Conservation (phyloP, 2,797 vertebrate species). For the Hephaestus fuliginosus region DNA sequence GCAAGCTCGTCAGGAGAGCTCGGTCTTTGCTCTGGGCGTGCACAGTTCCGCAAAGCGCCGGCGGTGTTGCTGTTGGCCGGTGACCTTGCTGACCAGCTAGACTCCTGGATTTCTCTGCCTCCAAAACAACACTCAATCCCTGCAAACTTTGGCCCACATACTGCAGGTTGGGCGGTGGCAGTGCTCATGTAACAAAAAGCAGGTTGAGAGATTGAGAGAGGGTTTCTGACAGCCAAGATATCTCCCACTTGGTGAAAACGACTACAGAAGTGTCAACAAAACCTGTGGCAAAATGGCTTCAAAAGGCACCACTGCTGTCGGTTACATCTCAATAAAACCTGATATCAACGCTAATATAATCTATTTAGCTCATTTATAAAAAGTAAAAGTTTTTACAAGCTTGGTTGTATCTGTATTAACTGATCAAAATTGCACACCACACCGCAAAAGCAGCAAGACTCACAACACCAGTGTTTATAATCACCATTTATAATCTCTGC, state of each 20-base stretch:
- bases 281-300: background rate
- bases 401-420: constrained; percentile 1
- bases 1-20: constrained; percentile 30
- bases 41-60: constrained; percentile 26
- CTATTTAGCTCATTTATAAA: background rate
- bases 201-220: background rate
- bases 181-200: constrained; percentile 15
- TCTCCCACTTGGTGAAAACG: constrained; percentile 4
- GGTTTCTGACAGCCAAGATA: background rate
- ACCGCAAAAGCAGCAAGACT: background rate
- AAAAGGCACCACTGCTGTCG: constrained; percentile 3
- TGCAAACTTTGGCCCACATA: constrained; percentile 26
- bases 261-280: background rate
- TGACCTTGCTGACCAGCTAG: constrained; percentile 52
- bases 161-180: constrained; percentile 27
- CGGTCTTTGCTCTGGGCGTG: constrained; percentile 39
- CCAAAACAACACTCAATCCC: constrained; percentile 21
- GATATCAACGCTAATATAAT: background rate
- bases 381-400: background rate
- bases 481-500: constrained; percentile 1
- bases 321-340: constrained; percentile 2
- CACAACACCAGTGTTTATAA: too few relatives aligned
- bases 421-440: background rate
- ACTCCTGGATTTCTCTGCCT: constrained; percentile 26
- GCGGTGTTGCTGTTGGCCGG: constrained; percentile 56